Conservation (phyloP, 2,888 invertebrate genomes). For the Yponomeuta cagnagella region DNA sequence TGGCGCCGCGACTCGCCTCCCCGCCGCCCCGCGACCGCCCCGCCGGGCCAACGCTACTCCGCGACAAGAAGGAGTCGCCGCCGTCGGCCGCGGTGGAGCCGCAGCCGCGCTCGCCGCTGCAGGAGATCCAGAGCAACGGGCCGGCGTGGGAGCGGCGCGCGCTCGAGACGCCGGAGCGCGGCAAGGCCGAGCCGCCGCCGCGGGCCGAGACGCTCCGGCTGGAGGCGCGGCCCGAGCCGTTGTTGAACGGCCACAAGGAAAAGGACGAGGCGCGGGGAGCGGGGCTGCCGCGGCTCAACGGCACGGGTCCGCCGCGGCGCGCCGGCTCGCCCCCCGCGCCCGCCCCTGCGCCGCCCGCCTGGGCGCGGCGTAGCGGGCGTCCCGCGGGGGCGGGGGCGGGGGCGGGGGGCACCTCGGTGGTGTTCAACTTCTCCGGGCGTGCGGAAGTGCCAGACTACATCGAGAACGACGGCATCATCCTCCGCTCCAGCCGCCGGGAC, state of each 20-base stretch:
- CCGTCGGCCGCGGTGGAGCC: slow-evolving; percentile 57
- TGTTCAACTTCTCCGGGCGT: slow-evolving; percentile 90
- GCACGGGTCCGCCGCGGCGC: slow-evolving; percentile 22
- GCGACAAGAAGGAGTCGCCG: neutral
- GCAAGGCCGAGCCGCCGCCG: slow-evolving; percentile 60
- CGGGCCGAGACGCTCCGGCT: slow-evolving; percentile 46
- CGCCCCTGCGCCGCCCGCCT: slow-evolving; percentile 29
- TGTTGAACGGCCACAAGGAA: slow-evolving; percentile 27
- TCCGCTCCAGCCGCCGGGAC: slow-evolving; percentile 79
- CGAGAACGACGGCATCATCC: slow-evolving; percentile 89
- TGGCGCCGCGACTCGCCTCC: slow-evolving; percentile 21
- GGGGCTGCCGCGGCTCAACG: slow-evolving; percentile 39
- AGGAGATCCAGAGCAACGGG: slow-evolving; percentile 28
- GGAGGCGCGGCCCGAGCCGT: slow-evolving; percentile 44
- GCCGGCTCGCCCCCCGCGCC: slow-evolving; percentile 8
- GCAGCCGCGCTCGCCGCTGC: slow-evolving; percentile 39
- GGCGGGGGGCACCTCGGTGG: slow-evolving; percentile 78
- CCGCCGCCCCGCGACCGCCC: slow-evolving; percentile 55
- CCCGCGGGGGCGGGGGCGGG: slow-evolving; percentile 48
- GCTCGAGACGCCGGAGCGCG: slow-evolving; percentile 52
- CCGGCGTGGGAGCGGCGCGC: slow-evolving; percentile 30
- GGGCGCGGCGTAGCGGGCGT: slow-evolving; percentile 40
- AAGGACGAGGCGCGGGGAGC: slow-evolving; percentile 18
- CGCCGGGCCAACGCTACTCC: slow-evolving; percentile 23
- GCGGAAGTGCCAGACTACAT: slow-evolving; percentile 94